phyloP scores from a whole-genome alignment of 1,140 invertebrate genomes.

The Drosophila pruinosa region DNA sequence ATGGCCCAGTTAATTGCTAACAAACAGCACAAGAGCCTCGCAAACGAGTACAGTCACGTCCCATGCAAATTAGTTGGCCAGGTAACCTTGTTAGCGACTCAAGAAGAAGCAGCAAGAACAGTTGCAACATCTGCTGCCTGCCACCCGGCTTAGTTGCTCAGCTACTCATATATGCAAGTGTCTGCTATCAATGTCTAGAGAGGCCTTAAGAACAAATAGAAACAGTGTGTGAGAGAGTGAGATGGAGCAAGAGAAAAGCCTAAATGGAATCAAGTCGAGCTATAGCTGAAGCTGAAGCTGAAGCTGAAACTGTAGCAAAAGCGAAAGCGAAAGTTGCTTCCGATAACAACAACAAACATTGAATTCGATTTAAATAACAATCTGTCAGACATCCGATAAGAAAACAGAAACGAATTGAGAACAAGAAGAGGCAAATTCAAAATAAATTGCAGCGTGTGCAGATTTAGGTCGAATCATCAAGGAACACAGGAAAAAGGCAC shows the following conservation, averaged over 20 bases:
- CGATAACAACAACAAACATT: constrained; percentile 5
- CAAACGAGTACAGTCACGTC: constrained; percentile 73
- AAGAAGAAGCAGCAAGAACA: constrained; percentile 4
- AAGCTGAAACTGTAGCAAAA: not conserved
- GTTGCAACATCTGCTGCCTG: constrained; percentile 14
- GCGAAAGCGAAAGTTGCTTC: constrained; percentile 13
- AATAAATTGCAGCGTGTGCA: not conserved
- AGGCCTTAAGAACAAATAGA: not conserved
- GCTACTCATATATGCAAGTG: constrained; percentile 39
- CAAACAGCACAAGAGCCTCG: constrained; percentile 52
- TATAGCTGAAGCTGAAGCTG: not conserved
- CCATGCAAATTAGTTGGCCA: constrained; percentile 75
- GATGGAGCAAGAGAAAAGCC: not conserved
- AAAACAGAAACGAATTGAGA: not conserved
- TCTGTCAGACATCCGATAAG: not conserved
- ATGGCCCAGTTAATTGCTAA: constrained; percentile 78
- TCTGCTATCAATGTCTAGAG: constrained; percentile 3
- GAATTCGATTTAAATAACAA: constrained; percentile 34
- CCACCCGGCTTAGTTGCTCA: constrained; percentile 17
- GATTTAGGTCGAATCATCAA: not conserved
- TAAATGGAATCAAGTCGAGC: constrained; percentile 11
- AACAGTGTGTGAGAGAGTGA: not conserved
- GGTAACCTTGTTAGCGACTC: constrained; percentile 67
- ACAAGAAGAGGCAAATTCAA: not conserved
- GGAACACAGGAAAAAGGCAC: not conserved